Percentiles rank a stretch among this genome's conserved stretches.
These are phyloP conservation scores for Aeoliscus strigatus DNA, from an alignment of 2,797 vertebrate species.

Conservation along the genomic window DNA sequence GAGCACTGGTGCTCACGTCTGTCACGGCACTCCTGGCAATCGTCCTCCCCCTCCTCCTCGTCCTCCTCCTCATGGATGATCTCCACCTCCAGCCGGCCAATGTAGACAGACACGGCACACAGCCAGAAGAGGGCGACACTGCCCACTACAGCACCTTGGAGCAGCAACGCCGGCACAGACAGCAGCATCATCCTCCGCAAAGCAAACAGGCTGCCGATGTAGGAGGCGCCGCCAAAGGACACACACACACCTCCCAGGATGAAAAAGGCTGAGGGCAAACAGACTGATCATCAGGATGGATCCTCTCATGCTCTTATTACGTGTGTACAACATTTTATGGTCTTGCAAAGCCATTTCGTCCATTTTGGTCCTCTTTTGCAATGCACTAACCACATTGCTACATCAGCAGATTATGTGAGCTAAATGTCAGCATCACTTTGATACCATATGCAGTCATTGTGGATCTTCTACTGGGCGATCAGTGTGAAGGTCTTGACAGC, in stretches of 20 bases:
- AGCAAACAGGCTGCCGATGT: conserved; percentile 76
- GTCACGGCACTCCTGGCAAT: conserved; percentile 70
- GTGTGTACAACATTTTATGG: too few relatives aligned
- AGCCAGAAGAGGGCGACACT: conserved; percentile 83
- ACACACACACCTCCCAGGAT: conserved; percentile 84
- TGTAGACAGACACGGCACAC: conserved; percentile 85
- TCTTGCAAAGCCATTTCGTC: too few relatives aligned
- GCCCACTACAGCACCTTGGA: conserved; percentile 71
- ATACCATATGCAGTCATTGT: too few relatives aligned
- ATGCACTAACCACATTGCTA: too few relatives aligned
- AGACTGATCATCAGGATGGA: conserved; percentile 7
- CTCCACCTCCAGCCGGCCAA: conserved; percentile 85
- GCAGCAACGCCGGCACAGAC: conserved; percentile 72
- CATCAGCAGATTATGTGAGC: too few relatives aligned
- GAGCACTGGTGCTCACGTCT: conserved; percentile 55
- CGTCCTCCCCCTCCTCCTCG: conserved; percentile 69
- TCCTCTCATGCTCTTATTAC: too few relatives aligned
- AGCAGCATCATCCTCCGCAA: conserved; percentile 83
- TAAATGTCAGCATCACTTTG: too few relatives aligned
- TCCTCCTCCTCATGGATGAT: conserved; percentile 82
- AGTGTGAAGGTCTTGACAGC: too few relatives aligned
- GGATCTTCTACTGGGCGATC: too few relatives aligned
- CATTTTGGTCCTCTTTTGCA: too few relatives aligned
- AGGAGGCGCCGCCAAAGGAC: conserved; percentile 79
- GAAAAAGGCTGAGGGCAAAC: conserved; percentile 78